Evolutionary conservation across 2,888 invertebrate genomes (phyloP).

Genomic region (Deilephila elpenor): DNA sequence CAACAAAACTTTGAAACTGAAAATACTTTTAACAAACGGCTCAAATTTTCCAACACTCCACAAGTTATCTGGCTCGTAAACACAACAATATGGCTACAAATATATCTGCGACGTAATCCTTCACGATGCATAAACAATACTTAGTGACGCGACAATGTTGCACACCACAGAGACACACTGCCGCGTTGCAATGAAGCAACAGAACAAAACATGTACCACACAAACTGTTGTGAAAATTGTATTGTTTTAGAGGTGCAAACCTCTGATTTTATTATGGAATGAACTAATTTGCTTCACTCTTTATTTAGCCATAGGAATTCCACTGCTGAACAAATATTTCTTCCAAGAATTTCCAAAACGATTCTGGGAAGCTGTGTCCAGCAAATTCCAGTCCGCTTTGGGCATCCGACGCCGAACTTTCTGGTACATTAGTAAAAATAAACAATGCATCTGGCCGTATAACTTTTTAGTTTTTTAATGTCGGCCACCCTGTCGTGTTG

Average conservation of each 20-base stretch:
- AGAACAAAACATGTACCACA: background rate
- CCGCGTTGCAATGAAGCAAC: background rate
- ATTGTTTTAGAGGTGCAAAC: background rate
- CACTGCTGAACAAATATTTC: too few relatives aligned
- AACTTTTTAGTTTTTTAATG: too few relatives aligned
- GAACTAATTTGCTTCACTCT: too few relatives aligned
- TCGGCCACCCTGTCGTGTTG: too few relatives aligned
- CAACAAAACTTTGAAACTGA: background rate
- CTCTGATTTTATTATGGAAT: background rate
- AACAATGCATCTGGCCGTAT: too few relatives aligned
- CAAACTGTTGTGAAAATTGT: background rate
- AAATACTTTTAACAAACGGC: background rate
- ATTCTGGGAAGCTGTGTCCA: too few relatives aligned
- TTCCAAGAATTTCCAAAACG: too few relatives aligned
- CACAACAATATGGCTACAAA: slow-evolving; percentile 8
- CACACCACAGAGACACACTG: background rate
- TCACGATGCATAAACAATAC: slow-evolving; percentile 6
- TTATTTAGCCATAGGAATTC: too few relatives aligned
- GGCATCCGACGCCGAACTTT: too few relatives aligned
- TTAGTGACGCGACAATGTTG: background rate
- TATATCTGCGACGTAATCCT: slow-evolving; percentile 13
- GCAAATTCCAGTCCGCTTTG: too few relatives aligned
- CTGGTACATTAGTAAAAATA: too few relatives aligned
- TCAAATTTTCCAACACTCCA: background rate
- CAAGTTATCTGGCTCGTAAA: background rate